Evolutionary conservation across 1,140 invertebrate genomes (phyloP).

Genomic region (Yoshiicerus persimilis): DNA sequence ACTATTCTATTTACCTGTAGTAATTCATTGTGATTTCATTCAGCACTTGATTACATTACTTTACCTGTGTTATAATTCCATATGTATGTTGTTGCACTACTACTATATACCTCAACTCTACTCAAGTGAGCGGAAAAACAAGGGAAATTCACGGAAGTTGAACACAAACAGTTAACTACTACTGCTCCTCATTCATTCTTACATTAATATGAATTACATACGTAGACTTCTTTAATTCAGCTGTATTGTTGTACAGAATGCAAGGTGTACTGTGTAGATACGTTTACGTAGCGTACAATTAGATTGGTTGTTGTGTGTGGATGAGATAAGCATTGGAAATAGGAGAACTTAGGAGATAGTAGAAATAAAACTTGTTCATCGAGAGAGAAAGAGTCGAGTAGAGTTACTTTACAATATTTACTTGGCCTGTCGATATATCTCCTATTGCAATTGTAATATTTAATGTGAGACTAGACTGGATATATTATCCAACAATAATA

Average conservation of each 20-base stretch:
- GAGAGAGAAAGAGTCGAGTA: background rate
- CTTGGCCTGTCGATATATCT: background rate
- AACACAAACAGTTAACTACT: slow-evolving; percentile 1
- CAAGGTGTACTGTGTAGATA: no score
- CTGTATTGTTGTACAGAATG: background rate
- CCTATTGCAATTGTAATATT: no score
- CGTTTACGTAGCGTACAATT: background rate
- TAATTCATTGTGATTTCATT: background rate
- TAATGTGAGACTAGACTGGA: background rate
- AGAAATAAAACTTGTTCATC: background rate
- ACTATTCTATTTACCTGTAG: no score
- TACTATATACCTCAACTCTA: no score
- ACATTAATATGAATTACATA: background rate
- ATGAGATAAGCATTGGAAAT: background rate
- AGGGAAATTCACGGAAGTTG: slow-evolving; percentile 30
- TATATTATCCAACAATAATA: background rate
- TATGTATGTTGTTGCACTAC: background rate
- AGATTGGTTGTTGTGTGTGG: background rate
- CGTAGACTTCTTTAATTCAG: background rate
- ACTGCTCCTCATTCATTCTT: background rate
- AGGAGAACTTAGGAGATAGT: background rate
- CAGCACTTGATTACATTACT: background rate
- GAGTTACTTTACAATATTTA: no score
- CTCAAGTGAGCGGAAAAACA: slow-evolving; percentile 25
- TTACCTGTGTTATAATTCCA: background rate